Base-by-base conservation (phyloP, 2,888 invertebrate species). In the Elegia similella region DNA sequence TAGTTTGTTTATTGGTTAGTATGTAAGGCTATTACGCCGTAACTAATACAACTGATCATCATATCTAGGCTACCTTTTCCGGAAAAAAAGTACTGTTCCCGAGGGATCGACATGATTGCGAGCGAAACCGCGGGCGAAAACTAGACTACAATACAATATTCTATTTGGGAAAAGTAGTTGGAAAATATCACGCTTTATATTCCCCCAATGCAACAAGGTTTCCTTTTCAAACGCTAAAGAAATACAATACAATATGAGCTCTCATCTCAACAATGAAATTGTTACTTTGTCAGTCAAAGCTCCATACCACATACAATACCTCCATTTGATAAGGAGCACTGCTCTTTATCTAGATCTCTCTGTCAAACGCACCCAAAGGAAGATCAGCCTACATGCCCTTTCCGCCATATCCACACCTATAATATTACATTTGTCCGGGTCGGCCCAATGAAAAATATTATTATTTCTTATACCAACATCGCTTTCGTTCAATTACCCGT, bases 291-390 rank as follows among this genome's bases (percentile, higher is more conserved):
- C 15, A n/a, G 48, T 32, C 8, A 30, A 32, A 48, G 32, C 30
- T 38, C 12, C 12, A 5, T 38, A n/a, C 30, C 10, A 47, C 13
- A 12, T 7, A 15, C 43, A 13, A 13, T 13, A n/a, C 50, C 15
- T n/a, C 50, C 17, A 16, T 34, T 50, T 34, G 50, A 50, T 50
- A 50, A 50, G 1, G 17, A 50, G 34, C 42, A 34, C 50, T 17
- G 50, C 34, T 34, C 34, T 32, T 50, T 50, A 50, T 50, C 50
- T 50, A 48, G 50, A 50, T 50, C 34, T 38, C 17, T 50, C 50
- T 50, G 50, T 38, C 50, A 34, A n/a, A 50, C 16, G 17, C 50
- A 50, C 16, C 34, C 10, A 17, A 12, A 46, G 34, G 15, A 17
- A 38, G 50, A 17, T 50, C 50, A 17, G 34, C 16, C 12, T 50